phyloP scores from a whole-genome alignment of 2,888 invertebrate species.

The Brachyopa scutellaris region DNA sequence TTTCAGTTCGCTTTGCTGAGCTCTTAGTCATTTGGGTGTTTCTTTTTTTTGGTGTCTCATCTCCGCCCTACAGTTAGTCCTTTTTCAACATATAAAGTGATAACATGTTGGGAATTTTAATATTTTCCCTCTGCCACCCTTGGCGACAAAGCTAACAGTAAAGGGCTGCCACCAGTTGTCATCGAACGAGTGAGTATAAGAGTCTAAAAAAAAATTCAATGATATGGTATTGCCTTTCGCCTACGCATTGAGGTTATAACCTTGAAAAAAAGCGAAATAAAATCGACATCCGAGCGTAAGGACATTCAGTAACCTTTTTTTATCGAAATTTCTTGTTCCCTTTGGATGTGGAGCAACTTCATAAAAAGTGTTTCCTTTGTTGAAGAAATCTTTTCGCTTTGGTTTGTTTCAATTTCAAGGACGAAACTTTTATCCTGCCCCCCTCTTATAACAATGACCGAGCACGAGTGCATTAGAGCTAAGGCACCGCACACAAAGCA shows the following conservation, averaged over 20 bases:
- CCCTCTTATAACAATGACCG: conserved; percentile 58
- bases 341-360: conserved; percentile 25
- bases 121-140: conserved; percentile 52
- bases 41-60: too few species aligned
- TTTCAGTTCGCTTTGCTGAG: conserved; percentile 43
- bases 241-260: conserved; percentile 42
- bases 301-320: conserved; percentile 63
- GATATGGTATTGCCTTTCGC: conserved; percentile 13
- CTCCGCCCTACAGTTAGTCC: not conserved
- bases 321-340: conserved; percentile 57
- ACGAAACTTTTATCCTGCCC: conserved; percentile 28
- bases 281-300: conserved; percentile 12
- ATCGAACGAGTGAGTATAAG: conserved; percentile 60
- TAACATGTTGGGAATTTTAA: conserved; percentile 70
- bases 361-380: conserved; percentile 42
- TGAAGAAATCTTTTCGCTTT: conserved; percentile 49
- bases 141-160: conserved; percentile 18
- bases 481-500: conserved; percentile 37
- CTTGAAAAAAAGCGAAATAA: conserved; percentile 6
- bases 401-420: conserved; percentile 69
- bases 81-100: conserved; percentile 53
- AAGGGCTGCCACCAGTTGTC: conserved; percentile 51
- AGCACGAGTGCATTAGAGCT: conserved; percentile 69
- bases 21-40: conserved; percentile 17
- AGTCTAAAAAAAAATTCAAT: conserved; percentile 10